A percentile compares a stretch with the other conserved stretches of the same genome.
phyloP scores from a whole-genome alignment of 2,113 vertebrate species.

The Quiscalus mexicanus region DNA sequence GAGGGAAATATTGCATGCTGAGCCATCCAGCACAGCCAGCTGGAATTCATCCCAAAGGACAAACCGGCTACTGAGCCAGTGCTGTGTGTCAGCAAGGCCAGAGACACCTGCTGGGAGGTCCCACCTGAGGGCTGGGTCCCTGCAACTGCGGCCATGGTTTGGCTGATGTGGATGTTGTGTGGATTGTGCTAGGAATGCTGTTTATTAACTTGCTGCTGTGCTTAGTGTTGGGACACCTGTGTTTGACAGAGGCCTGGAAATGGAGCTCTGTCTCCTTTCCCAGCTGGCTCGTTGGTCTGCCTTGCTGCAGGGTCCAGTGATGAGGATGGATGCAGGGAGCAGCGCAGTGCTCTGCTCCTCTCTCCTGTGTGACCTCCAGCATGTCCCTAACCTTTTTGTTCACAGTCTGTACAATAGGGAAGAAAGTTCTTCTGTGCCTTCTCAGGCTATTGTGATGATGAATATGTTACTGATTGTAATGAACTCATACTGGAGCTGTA shows the following conservation, averaged over 20 bases:
- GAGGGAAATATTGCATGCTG: not conserved
- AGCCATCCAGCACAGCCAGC: not conserved
- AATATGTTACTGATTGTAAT: constrained; percentile 63
- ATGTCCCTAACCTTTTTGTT: not conserved
- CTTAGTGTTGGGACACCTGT: not conserved
- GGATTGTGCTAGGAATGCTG: not conserved
- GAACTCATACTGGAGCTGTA: constrained; percentile 22
- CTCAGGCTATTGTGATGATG: constrained; percentile 40
- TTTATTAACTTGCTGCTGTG: not conserved
- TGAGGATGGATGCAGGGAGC: not conserved
- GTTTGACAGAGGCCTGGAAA: not conserved
- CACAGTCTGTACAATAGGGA: not conserved
- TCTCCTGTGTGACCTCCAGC: not conserved
- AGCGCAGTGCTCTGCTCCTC: not conserved
- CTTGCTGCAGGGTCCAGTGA: not conserved
- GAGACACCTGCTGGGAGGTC: not conserved
- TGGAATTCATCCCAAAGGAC: not conserved
- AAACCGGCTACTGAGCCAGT: not conserved
- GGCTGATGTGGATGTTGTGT: not conserved
- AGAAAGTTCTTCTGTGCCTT: constrained; percentile 16
- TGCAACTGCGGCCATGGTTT: not conserved
- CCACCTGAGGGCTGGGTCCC: not conserved
- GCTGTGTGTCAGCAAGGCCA: not conserved
- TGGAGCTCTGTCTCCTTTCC: not conserved
- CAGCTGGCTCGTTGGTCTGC: not conserved